Percentiles rank a stretch among this genome's conserved stretches.
Evolutionary conservation across 92 coral and sea anemone genomes (phyloP).

Genomic region (Desmophyllum pertusum): DNA sequence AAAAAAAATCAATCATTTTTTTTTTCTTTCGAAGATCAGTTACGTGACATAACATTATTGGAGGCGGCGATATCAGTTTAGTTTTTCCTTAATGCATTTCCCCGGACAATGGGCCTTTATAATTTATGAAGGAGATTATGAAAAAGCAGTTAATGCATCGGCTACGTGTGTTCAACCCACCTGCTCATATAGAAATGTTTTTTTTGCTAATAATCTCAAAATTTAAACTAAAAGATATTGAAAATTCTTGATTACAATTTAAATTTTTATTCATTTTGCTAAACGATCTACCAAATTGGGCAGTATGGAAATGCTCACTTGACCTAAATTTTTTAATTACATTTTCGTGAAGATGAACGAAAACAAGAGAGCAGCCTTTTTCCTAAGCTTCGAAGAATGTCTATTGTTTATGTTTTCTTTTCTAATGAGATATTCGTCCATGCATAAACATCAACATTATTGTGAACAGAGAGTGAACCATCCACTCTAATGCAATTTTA

Average conservation of each 20-base stretch:
- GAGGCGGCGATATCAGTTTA: not conserved
- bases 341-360: no score
- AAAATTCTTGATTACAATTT: not conserved
- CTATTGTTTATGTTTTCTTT: not conserved
- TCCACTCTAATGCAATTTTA: constrained; percentile 7
- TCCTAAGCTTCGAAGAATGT: not conserved
- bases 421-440: not conserved
- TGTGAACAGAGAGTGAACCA: not conserved
- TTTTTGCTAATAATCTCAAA: not conserved
- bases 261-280: no score
- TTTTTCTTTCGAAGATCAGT: not conserved
- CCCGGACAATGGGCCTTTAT: not conserved
- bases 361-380: not conserved
- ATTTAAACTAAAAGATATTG: not conserved
- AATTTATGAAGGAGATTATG: not conserved
- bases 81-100: not conserved
- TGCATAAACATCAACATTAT: no score
- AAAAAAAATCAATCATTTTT: not conserved
- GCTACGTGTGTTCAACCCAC: not conserved
- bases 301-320: not conserved
- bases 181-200: not conserved
- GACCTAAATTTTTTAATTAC: not conserved
- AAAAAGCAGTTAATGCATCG: not conserved
- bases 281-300: not conserved
- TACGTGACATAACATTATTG: not conserved